These are phyloP conservation scores for Aspiorhynchus laticeps DNA, from an alignment of 2,113 vertebrate species.

Conservation along the genomic window DNA sequence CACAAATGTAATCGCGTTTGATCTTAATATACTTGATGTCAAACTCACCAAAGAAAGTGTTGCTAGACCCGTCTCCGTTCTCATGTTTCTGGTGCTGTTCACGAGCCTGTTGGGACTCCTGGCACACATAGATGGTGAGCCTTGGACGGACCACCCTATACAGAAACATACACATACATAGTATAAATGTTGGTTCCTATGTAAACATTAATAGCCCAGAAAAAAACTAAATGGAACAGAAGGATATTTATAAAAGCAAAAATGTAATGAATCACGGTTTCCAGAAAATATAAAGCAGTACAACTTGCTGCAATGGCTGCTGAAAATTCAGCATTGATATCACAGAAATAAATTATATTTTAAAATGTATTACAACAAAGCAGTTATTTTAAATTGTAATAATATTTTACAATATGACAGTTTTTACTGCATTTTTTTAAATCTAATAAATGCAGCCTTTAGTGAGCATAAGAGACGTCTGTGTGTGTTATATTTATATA, in stretches of 20 bases:
- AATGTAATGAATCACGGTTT: not conserved
- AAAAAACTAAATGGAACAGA: slow-evolving; percentile 6
- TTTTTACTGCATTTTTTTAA: not conserved
- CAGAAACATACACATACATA: slow-evolving; percentile 25
- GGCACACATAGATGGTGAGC: slow-evolving; percentile 94
- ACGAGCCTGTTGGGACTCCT: slow-evolving; percentile 87
- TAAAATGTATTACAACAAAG: not conserved
- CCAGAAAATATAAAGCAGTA: not conserved
- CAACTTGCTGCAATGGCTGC: not conserved
- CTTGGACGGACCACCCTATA: slow-evolving; percentile 89
- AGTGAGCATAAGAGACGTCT: not conserved
- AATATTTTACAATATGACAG: not conserved
- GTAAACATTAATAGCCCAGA: not conserved
- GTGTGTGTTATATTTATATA: not conserved
- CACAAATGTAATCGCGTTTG: not conserved
- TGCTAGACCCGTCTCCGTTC: slow-evolving; percentile 83
- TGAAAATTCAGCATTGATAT: not conserved
- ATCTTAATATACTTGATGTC: not conserved
- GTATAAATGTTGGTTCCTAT: not conserved
- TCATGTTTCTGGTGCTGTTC: slow-evolving; percentile 90
- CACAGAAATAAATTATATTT: not conserved
- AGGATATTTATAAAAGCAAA: not conserved
- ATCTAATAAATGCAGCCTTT: not conserved
- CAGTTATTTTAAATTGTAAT: not conserved
- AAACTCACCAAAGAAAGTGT: slow-evolving; percentile 84